Base-by-base conservation (phyloP, 2,113 vertebrate genomes). In the Hippocampus zosterae region DNA sequence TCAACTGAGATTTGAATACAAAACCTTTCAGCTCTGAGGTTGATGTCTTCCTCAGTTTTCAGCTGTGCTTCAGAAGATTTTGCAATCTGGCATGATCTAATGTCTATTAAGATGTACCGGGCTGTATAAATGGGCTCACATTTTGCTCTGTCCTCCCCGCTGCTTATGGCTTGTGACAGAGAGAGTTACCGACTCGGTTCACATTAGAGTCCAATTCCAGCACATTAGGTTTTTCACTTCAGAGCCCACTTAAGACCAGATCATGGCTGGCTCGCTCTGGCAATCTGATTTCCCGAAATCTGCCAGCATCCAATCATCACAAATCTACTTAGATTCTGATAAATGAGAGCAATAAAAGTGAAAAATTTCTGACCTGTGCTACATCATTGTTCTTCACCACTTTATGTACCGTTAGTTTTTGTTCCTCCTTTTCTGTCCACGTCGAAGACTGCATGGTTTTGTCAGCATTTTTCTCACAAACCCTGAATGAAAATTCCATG, bases 251-350 rank as follows among this genome's bases (percentile, higher is more conserved):
- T 15, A 57, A 29, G 25, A 59, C 57, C 27, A 57, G 23, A 57
- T 13, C 25, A 57, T 57, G 55, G 55, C 55, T 25, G 25, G 23
- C 23, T 57, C 55, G 18, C 57, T 33, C 27, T 15, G 2, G 33
- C 19, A n/a, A 53, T 29, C 27, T 27, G 1, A 59, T 59, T 59
- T 33, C 15, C 11, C 33, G 2, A 29, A 59, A 15, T 59, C 27
- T 29, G 27, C 57, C 25, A 33, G 27, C 1, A 29, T 59, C 57
- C 27, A 59, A 59, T 59, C 29, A 59, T 59, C 57, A 59, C 57
- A 59, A 59, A 59, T 59, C 27, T 33, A 59, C 57, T 59, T 59
- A 16, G 13, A 59, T 59, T 59, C 57, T 33, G 57, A 59, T 29
- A 59, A 59, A 59, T 59, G 57, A 59, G 25, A 59, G 27, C 57